A percentile compares a stretch with the other conserved stretches of the same genome.
Conservation (phyloP, 1,140 invertebrate genomes). For the Andricus grossulariae region DNA sequence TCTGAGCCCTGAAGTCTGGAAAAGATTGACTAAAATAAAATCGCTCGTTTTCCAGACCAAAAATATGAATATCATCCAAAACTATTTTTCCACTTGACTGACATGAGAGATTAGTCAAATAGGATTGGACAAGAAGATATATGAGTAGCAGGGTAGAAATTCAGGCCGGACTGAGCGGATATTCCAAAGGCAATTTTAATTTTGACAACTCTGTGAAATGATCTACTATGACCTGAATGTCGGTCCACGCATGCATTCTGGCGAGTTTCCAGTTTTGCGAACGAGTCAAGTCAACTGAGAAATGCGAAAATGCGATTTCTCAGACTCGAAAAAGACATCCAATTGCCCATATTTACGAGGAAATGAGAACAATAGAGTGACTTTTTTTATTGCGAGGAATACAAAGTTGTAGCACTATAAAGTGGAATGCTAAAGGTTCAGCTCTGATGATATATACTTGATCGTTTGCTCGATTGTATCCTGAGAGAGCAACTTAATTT, state of each 20-base stretch:
- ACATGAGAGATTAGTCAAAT: neutral
- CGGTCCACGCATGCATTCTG: neutral
- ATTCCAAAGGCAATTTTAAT: slow-evolving; percentile 30
- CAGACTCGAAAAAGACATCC: neutral
- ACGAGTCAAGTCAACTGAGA: neutral
- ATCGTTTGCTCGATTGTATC: slow-evolving; percentile 27
- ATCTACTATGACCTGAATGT: slow-evolving; percentile 24
- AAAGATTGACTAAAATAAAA: neutral
- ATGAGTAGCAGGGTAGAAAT: neutral
- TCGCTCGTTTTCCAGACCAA: neutral
- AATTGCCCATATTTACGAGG: slow-evolving; percentile 18
- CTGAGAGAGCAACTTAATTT: slow-evolving; percentile 11
- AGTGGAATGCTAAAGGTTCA: neutral
- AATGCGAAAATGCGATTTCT: neutral
- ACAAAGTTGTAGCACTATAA: neutral
- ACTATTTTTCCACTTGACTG: neutral
- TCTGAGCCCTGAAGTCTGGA: neutral
- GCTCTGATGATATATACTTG: slow-evolving; percentile 24
- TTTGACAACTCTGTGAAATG: slow-evolving; percentile 16
- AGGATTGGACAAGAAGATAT: slow-evolving; percentile 21
- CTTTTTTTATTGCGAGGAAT: neutral
- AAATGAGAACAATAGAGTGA: slow-evolving; percentile 1
- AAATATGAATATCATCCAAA: neutral
- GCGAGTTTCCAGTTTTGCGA: slow-evolving; percentile 1
- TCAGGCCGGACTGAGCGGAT: neutral